Conservation (phyloP, 2,113 vertebrate species). For the Vidua macroura region DNA sequence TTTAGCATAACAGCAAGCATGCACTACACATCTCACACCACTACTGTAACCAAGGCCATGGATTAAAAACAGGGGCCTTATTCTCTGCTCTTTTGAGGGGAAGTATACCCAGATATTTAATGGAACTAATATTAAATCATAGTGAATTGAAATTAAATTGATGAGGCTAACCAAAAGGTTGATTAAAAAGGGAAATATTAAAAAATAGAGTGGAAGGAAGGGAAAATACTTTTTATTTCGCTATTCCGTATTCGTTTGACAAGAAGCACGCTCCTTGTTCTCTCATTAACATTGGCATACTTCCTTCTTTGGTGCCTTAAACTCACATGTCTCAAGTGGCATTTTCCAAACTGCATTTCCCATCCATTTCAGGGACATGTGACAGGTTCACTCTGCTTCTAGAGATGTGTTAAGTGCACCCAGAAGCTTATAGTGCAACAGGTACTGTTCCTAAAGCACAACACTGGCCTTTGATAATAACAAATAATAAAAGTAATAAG, state of each 20-base stretch:
- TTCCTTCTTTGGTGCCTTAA: background rate
- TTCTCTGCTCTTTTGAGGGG: accelerated
- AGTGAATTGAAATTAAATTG: background rate
- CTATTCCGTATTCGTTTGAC: background rate
- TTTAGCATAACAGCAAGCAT: background rate
- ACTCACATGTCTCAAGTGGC: background rate
- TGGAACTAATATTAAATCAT: background rate
- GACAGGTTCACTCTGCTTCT: background rate
- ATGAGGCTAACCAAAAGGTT: background rate
- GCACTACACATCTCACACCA: background rate
- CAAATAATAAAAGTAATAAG: background rate
- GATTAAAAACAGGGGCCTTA: background rate
- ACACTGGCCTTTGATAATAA: background rate
- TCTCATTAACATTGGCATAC: background rate
- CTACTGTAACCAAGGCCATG: background rate
- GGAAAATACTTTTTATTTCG: background rate
- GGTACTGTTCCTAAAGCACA: background rate
- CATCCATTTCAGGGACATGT: accelerated
- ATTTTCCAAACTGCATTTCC: background rate
- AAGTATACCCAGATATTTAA: background rate
- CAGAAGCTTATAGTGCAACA: background rate
- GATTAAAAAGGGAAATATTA: background rate
- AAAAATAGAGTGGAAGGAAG: background rate
- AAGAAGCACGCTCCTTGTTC: background rate
- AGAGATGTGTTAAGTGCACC: background rate